Percentiles rank a stretch among this genome's conserved stretches.
Conservation (phyloP, 2,797 vertebrate genomes). For the Sebastolobus alascanus region DNA sequence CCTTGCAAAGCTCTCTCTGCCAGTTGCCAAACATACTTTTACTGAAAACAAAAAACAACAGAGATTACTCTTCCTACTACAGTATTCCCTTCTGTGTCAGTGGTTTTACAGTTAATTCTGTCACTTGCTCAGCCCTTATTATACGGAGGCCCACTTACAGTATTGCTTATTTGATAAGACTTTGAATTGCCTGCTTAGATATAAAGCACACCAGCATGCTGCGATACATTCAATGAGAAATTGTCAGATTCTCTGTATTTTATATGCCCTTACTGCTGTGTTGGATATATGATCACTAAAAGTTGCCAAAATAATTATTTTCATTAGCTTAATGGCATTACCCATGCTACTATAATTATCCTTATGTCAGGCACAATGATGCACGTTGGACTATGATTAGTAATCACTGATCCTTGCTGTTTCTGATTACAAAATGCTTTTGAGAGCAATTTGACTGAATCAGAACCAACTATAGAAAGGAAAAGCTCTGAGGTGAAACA, state of each 20-base stretch:
- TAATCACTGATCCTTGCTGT: constrained; percentile 45
- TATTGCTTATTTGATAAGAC: constrained; percentile 7
- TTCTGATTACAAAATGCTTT: constrained; percentile 38
- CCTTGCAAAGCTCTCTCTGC: background rate
- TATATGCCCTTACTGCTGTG: background rate
- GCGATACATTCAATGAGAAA: constrained; percentile 21
- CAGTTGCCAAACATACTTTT: constrained; percentile 20
- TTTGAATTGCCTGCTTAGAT: constrained; percentile 8
- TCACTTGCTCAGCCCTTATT: background rate
- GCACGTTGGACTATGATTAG: constrained; percentile 33
- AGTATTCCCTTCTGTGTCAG: constrained; percentile 15
- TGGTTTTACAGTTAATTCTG: constrained; percentile 9
- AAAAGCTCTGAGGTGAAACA: background rate
- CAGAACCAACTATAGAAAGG: constrained; percentile 2
- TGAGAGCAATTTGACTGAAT: constrained; percentile 11
- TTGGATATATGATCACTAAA: constrained; percentile 12
- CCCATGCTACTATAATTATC: constrained; percentile 38
- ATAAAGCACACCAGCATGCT: constrained; percentile 1
- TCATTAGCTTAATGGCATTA: constrained; percentile 46
- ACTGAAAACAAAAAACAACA: constrained; percentile 5
- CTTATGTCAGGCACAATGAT: constrained; percentile 28
- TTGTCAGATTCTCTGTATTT: constrained; percentile 21
- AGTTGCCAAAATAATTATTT: constrained; percentile 48
- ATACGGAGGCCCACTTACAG: background rate
- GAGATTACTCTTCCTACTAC: background rate